A percentile compares a stretch with the other conserved stretches of the same genome.
These are phyloP conservation scores for Lophochroa leadbeateri DNA, from an alignment of 2,113 vertebrate species.

Conservation along the genomic window DNA sequence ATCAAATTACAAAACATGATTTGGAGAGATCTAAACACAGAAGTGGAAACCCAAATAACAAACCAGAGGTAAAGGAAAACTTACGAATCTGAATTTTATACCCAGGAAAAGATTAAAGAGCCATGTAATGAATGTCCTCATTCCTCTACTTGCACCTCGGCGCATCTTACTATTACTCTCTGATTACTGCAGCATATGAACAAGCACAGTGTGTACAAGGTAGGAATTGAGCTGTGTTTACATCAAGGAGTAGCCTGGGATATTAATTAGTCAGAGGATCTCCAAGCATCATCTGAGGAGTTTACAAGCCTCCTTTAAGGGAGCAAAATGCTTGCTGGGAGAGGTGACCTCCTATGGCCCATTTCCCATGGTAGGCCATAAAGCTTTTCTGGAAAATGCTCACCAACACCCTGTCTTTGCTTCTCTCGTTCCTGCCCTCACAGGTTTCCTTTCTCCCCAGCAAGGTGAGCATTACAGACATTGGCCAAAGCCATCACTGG, in stretches of 20 bases:
- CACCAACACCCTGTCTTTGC: neutral
- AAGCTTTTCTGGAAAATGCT: neutral
- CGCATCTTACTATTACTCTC: accelerated
- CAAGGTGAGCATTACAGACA: neutral
- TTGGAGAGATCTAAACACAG: neutral
- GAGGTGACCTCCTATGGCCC: neutral
- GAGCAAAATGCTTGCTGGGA: neutral
- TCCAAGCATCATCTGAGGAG: neutral
- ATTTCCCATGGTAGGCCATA: accelerated
- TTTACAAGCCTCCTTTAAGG: neutral
- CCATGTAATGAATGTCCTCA: neutral
- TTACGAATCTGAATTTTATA: neutral
- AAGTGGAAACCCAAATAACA: neutral
- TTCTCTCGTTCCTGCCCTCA: neutral
- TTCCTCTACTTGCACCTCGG: neutral
- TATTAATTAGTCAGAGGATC: neutral
- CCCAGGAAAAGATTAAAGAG: neutral
- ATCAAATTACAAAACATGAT: neutral
- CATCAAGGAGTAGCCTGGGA: neutral
- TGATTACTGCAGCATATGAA: neutral
- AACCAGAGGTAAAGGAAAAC: neutral
- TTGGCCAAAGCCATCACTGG: neutral
- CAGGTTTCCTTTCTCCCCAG: neutral
- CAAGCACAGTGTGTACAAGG: neutral
- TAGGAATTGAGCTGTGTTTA: neutral